Evolutionary conservation across 2,113 vertebrate species (phyloP).

Genomic region (Spheniscus mendiculus): DNA sequence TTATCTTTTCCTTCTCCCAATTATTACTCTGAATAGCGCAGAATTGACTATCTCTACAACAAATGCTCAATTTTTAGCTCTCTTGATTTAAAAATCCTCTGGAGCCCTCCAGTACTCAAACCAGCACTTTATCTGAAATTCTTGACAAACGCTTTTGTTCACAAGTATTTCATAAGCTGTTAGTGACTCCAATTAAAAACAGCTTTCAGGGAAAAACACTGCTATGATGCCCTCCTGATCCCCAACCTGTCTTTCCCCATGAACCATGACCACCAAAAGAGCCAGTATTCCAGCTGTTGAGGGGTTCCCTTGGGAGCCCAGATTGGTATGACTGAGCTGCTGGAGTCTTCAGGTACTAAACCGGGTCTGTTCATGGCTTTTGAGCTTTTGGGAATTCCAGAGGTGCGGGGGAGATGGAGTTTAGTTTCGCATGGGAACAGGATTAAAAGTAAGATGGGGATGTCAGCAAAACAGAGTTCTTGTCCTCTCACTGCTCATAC

Average conservation of each 20-base stretch:
- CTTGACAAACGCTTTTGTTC: not conserved
- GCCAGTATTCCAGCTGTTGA: not conserved
- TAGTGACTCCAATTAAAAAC: not conserved
- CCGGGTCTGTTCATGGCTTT: not conserved
- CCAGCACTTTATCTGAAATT: not conserved
- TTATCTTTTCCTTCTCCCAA: not conserved
- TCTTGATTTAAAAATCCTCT: not conserved
- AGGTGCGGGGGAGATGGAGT: not conserved
- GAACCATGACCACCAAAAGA: not conserved
- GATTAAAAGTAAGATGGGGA: not conserved
- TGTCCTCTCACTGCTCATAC: not conserved
- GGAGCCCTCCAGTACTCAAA: not conserved
- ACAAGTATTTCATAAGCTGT: not conserved
- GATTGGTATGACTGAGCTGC: not conserved
- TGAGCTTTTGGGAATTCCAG: not conserved
- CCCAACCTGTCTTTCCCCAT: not conserved
- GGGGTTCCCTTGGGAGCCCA: not conserved
- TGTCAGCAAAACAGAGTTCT: not conserved
- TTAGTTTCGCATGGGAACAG: not conserved
- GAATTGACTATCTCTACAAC: not conserved
- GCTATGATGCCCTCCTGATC: too few species aligned
- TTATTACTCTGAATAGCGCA: accelerated
- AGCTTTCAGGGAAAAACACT: not conserved
- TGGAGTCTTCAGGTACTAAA: not conserved
- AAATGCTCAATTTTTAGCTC: not conserved